These are phyloP conservation scores for Aurelia aurita DNA, from an alignment of 30 jellyfish, hydroid and myxozoan species.

Conservation along the genomic window DNA sequence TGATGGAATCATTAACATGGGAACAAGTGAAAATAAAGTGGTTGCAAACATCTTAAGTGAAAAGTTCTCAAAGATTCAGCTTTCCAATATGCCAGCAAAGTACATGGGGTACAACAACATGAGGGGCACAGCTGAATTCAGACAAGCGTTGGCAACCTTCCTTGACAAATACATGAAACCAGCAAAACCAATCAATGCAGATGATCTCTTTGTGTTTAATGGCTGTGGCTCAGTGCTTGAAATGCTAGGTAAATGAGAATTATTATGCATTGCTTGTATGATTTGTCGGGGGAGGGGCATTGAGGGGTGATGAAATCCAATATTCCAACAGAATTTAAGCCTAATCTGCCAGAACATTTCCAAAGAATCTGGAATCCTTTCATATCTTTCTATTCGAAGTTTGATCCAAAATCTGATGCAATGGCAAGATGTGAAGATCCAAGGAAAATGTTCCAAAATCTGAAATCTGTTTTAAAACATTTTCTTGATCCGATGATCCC, in stretches of 20 bases:
- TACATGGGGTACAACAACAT: constrained; percentile 55
- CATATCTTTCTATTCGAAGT: too few species aligned
- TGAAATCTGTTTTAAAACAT: too few species aligned
- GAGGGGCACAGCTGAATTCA: constrained; percentile 61
- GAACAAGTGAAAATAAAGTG: constrained; percentile 81
- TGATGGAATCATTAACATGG: constrained; percentile 80
- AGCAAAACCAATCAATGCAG: constrained; percentile 26
- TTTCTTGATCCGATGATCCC: too few species aligned
- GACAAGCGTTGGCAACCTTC: constrained; percentile 68
- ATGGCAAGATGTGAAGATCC: too few species aligned
- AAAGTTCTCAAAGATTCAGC: constrained; percentile 24
- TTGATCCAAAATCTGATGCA: too few species aligned
- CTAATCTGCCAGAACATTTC: too few species aligned
- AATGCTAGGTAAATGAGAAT: constrained; percentile 61
- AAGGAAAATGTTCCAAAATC: too few species aligned
- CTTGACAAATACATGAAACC: constrained; percentile 61
- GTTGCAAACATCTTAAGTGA: constrained; percentile 48
- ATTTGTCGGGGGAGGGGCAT: too few species aligned
- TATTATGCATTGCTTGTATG: too few species aligned
- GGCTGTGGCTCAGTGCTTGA: constrained; percentile 90
- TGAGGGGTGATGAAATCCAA: too few species aligned
- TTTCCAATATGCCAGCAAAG: constrained; percentile 44
- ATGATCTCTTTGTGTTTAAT: constrained; percentile 64
- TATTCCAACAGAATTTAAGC: too few species aligned
- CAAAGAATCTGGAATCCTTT: too few species aligned